Base-by-base conservation (phyloP, 2,113 vertebrate genomes). In the Hippocampus mohnikei region DNA sequence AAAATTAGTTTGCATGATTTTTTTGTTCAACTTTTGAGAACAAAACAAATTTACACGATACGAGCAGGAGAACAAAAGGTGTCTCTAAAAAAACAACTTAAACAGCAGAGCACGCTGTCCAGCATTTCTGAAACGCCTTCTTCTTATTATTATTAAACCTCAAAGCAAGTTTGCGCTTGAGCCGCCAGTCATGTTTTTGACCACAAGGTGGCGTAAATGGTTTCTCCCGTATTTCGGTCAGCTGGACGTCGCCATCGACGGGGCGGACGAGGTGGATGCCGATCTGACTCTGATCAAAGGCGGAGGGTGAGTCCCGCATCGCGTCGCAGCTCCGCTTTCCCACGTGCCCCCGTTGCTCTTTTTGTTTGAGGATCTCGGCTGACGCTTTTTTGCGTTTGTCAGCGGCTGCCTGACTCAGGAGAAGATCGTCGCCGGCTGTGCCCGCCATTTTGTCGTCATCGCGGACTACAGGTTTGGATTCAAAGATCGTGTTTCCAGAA, bases 321-420 rank as follows among this genome's bases (percentile, higher is more conserved):
- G 1, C 9, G 1, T 33, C 11, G 11, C 20, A 40, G 11, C 12
- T 6, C 5, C 4, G 15, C 55, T 13, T 13, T 10, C 23, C 23
- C 33, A 6, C 33, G 2, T 7, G 5, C 3, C 13, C 7, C 56
- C 11, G 10, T 44, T 44, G 42, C 42, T 44, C 42, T 44, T 44
- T 60, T 33, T 27, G 7, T 1, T 20, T 60, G 27, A 33, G 7
- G 2, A 12, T 41, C 33, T 5, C 11, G 6, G 23, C 0, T 13
- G 0, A 6, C n/a, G 18, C 12, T 44, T 25, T 13, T 23, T 42
- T 67, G 33, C 1, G 53, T 77, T 52, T 65, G 21, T 13, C 88
- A 99, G 97, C 46, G 97, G 97, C 83, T 99, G 97, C 78, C 86
- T 98, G 90, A 94, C 96, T 0, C 97, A 99, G 88, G 97, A 98